Base-by-base conservation (phyloP, 1,140 invertebrate species). In the Conopomorpha cramerella region DNA sequence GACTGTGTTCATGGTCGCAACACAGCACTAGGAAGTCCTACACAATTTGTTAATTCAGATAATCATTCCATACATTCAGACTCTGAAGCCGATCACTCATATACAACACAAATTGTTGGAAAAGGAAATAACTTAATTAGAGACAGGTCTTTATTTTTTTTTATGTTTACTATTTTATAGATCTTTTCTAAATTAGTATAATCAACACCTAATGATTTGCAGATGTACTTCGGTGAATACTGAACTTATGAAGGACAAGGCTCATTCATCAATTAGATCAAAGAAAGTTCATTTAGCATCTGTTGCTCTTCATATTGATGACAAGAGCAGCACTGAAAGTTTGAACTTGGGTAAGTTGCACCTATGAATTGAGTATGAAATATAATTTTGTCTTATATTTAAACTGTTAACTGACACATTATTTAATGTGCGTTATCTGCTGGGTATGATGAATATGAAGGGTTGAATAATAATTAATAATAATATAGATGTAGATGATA, bases 261-360 rank as follows among this genome's bases (percentile, higher is more conserved):
- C n/a, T n/a, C n/a, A n/a, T n/a, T 33, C 36, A 45, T 17, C 14
- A 25, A 36, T 11, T 41, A 27, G 28, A 36, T 33, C 27, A 32
- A 81, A 55, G 27, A 68, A 70, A 55, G 40, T 41, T 38, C 55
- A 59, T 39, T 36, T 62, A 26, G 77, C 80, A 8, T 53, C 80
- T 42, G 71, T 79, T n/a, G 74, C 80, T 48, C 80, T 81, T 41
- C 80, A 73, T 45, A 74, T 80, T 53, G 82, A 82, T 46, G 83
- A 88, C 49, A 86, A 85, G 49, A 90, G 87, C 55, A 90, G 88
- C 49, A 84, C 78, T 48, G 88, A 90, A 68, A 90, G 88, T 63
- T 78, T 90, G 25, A 78, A 56, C 35, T 63, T 73, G 56, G 74
- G 77, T 77, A 65, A 66, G 11, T 37, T 48, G 38, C 34, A 36